Base-by-base conservation (phyloP, 2,797 vertebrate species). In the Sebastes elongatus region DNA sequence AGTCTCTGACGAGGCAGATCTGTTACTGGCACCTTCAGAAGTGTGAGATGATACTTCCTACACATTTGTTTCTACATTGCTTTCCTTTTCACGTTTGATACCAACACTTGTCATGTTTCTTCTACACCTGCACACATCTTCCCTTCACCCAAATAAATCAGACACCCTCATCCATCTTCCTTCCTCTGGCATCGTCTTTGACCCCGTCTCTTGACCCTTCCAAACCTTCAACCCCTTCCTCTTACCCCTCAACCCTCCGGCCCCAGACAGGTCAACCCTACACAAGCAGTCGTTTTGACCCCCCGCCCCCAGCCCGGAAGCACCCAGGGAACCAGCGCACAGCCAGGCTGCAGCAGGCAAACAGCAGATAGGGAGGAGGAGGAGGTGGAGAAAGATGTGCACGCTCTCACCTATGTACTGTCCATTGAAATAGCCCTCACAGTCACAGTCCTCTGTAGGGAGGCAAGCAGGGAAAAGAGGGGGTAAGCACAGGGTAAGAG, bases 381-480 rank as follows among this genome's bases (percentile, higher is more conserved):
- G 86, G 89, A 88, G 86, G 83, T 81, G 88, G 88, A 92, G 91
- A 87, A 92, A 93, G 90, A 84, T 84, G 91, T 94, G 91, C 94
- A 94, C 91, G 76, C 90, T 95, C 98, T 98, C 93, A 99, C 98
- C 98, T 96, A 99, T 98, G 73, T 99, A 98, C 85, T 98, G 96
- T 92, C 98, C 98, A 92, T 97, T 98, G 97, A 98, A 96, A 96
- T 98, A 97, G 85, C 97, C 97, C 89, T 99, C 98, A 93, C 97
- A 98, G 94, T 99, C 98, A 96, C 97, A 99, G 96, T 97, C 97
- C 90, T 98, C 98, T 99, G 97, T 88, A 93, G 93, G 94, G 92
- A 95, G 91, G 94, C 94, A 96, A 96, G 95, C 89, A 92, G 82
- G 95, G 88, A 93, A 88, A 93, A 93, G 88, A 94, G 86, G 90